Percentiles rank a stretch among this genome's conserved stretches.
phyloP scores from a whole-genome alignment of 2,113 vertebrate species.

The Indri indri region DNA sequence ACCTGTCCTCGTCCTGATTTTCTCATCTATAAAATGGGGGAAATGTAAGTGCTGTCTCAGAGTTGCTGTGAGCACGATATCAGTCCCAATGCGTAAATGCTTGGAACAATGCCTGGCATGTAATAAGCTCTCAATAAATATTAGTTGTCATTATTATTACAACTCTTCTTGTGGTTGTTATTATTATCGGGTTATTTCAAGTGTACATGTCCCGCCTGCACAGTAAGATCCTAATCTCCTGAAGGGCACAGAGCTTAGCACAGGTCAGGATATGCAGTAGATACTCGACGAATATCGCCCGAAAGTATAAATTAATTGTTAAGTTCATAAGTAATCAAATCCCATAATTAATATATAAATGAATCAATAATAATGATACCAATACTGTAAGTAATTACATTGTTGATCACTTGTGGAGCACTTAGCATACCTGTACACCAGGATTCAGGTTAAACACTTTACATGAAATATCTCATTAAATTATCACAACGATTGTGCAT shows the following conservation, averaged over 20 bases:
- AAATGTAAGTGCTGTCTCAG: not conserved
- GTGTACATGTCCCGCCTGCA: not conserved
- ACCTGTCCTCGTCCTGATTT: not conserved
- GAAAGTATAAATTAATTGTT: not conserved
- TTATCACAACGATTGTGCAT: not conserved
- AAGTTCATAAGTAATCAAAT: not conserved
- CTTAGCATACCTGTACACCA: not conserved
- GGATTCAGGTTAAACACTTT: not conserved
- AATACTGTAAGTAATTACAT: not conserved
- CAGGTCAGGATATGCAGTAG: not conserved
- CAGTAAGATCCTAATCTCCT: not conserved
- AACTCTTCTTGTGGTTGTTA: not conserved
- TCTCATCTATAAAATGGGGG: not conserved
- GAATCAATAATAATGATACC: not conserved
- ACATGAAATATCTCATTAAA: not conserved
- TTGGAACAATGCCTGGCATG: not conserved
- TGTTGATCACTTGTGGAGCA: not conserved
- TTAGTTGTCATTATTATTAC: not conserved
- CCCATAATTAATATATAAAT: not conserved
- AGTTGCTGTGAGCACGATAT: not conserved
- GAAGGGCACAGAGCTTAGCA: not conserved
- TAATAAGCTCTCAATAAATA: too few relatives aligned
- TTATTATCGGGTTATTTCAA: not conserved
- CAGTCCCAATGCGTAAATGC: not conserved
- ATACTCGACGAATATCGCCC: not conserved